Evolutionary conservation across 2,888 invertebrate species (phyloP).

Genomic region (Cerastis leucographa): DNA sequence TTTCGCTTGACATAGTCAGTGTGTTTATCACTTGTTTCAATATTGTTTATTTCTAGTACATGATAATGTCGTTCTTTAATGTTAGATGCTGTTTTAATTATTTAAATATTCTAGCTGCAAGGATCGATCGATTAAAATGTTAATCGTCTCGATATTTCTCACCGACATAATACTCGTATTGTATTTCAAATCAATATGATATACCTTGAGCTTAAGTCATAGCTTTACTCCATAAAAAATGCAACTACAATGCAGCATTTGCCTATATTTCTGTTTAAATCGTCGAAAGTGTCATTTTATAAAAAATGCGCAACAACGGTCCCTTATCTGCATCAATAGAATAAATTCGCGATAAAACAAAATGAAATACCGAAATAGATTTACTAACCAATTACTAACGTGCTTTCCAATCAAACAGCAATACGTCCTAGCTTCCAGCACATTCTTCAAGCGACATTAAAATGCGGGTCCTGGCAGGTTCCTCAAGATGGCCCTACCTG

Average conservation of each 20-base stretch:
- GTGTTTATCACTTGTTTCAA: conserved; percentile 53
- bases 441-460: conserved; percentile 68
- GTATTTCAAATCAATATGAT: conserved; percentile 27
- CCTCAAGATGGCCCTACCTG: conserved; percentile 79
- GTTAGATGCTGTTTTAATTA: conserved; percentile 16
- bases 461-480: conserved; percentile 71
- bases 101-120: background rate
- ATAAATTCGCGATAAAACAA: conserved; percentile 63
- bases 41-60: conserved; percentile 46
- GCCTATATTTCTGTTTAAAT: conserved; percentile 37
- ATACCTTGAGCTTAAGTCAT: background rate
- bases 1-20: conserved; percentile 67
- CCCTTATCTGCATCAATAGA: conserved; percentile 44
- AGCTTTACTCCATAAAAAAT: conserved; percentile 35
- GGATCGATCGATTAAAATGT: conserved; percentile 23
- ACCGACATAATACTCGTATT: background rate
- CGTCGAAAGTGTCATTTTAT: conserved; percentile 33
- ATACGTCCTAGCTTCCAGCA: conserved; percentile 57
- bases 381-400: conserved; percentile 62
- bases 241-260: conserved; percentile 50
- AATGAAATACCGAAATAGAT: conserved; percentile 60
- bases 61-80: conserved; percentile 31
- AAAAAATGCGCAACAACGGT: conserved; percentile 34
- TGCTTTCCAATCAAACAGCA: conserved; percentile 63
- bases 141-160: conserved; percentile 13